phyloP scores from a whole-genome alignment of 2,113 vertebrate genomes.

The Galemys pyrenaicus region DNA sequence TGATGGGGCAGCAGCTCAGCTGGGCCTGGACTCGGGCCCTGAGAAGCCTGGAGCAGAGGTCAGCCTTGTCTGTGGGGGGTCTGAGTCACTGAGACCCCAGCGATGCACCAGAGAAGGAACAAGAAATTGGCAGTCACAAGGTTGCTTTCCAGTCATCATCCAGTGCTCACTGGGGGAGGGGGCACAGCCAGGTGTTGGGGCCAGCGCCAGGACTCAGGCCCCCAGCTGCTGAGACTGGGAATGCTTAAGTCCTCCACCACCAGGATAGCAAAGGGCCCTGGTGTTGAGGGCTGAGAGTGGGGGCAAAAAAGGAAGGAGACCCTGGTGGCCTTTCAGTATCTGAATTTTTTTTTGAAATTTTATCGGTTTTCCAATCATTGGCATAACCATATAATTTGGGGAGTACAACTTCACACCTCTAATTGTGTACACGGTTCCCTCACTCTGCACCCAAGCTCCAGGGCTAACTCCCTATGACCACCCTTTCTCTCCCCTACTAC shows the following conservation, averaged over 20 bases:
- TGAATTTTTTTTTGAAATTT: neutral
- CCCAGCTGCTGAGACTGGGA: slow-evolving; percentile 30
- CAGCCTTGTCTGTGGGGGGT: slow-evolving; percentile 59
- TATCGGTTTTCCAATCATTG: no score
- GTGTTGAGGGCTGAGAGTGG: neutral
- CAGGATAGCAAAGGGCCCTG: neutral
- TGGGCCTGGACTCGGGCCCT: slow-evolving; percentile 46
- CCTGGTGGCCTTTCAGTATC: neutral
- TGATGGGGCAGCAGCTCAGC: slow-evolving; percentile 49
- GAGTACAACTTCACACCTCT: no score
- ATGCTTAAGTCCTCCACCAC: neutral
- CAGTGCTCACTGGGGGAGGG: neutral
- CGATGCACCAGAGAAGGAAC: neutral
- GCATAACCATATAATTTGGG: no score
- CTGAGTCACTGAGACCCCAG: slow-evolving; percentile 57
- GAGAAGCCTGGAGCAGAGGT: slow-evolving; percentile 65
- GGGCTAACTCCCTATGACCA: no score
- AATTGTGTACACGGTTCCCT: no score
- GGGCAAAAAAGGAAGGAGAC: neutral
- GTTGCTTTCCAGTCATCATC: neutral
- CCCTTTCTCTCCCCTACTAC: no score
- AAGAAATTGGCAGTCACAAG: slow-evolving; percentile 29
- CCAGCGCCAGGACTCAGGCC: neutral
- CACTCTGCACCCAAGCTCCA: no score
- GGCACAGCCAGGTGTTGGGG: neutral